phyloP scores from a whole-genome alignment of 2,113 vertebrate species.

The Triplophysa siluroides region DNA sequence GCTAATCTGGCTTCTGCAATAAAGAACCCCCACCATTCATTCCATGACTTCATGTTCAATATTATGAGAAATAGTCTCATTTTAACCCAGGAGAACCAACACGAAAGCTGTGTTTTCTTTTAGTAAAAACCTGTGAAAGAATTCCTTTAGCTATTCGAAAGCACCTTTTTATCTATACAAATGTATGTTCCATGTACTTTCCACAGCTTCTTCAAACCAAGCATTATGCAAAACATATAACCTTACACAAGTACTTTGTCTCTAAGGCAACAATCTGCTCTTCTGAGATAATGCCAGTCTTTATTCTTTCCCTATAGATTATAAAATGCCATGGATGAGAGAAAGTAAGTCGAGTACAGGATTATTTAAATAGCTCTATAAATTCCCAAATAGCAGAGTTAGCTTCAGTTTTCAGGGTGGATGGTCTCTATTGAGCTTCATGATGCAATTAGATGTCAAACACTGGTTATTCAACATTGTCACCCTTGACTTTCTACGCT shows the following conservation, averaged over 20 bases:
- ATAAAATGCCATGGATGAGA: conserved; percentile 1
- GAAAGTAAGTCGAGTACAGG: neutral
- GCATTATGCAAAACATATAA: neutral
- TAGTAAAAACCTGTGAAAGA: neutral
- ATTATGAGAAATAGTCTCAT: neutral
- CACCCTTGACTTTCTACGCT: neutral
- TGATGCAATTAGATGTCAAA: neutral
- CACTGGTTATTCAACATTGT: neutral
- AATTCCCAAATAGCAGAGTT: neutral
- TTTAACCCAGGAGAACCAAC: neutral
- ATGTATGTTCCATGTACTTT: neutral
- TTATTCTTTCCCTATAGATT: conserved; percentile 4
- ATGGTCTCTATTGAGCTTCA: neutral
- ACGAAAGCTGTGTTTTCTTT: neutral
- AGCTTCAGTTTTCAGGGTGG: neutral
- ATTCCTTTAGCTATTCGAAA: neutral
- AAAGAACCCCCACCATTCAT: neutral
- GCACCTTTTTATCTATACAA: neutral
- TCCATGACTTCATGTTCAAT: neutral
- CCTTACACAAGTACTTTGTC: neutral
- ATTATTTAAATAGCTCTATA: neutral
- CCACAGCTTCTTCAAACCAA: neutral
- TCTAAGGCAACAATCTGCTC: neutral
- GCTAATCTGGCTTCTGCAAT: neutral
- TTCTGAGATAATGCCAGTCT: neutral